A percentile compares a stretch with the other conserved stretches of the same genome.
These are phyloP conservation scores for Gonocerus acuteangulatus DNA, from an alignment of 2,888 invertebrate genomes.

Conservation along the genomic window DNA sequence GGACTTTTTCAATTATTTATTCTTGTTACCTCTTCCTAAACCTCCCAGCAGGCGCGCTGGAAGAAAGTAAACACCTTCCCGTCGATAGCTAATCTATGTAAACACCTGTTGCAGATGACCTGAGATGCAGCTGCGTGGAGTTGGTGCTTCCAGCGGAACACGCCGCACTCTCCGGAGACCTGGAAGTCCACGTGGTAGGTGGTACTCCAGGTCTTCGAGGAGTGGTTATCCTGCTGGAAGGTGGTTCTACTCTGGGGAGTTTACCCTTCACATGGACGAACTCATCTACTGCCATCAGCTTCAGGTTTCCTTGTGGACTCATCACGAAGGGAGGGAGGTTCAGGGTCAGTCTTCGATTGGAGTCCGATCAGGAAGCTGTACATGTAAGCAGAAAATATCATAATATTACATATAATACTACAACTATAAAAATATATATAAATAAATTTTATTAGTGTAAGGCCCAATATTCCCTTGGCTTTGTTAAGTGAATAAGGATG, in stretches of 20 bases:
- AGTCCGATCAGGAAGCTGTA: slow-evolving; percentile 28
- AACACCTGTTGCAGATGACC: slow-evolving; percentile 30
- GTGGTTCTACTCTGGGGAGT: slow-evolving; percentile 33
- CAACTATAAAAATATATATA: no score
- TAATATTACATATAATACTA: no score
- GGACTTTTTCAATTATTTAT: no score
- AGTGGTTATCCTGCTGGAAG: slow-evolving; percentile 35
- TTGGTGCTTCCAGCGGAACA: slow-evolving; percentile 66
- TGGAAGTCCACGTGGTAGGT: slow-evolving; percentile 58
- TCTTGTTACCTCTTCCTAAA: no score
- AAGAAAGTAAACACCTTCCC: neutral
- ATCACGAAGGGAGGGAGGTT: slow-evolving; percentile 65
- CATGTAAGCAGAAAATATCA: neutral
- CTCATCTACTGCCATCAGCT: slow-evolving; percentile 41
- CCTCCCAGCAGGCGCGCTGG: no score
- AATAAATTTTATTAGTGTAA: no score
- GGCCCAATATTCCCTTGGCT: no score
- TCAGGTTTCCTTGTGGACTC: slow-evolving; percentile 56
- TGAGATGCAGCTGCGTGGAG: slow-evolving; percentile 37
- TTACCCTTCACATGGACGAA: slow-evolving; percentile 42
- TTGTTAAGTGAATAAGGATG: no score
- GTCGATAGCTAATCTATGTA: no score
- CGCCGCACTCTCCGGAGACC: slow-evolving; percentile 70
- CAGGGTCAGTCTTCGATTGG: slow-evolving; percentile 46
- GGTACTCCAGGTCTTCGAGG: slow-evolving; percentile 40